Base-by-base conservation (phyloP, 2,113 vertebrate species). In the Scatophagus argus region DNA sequence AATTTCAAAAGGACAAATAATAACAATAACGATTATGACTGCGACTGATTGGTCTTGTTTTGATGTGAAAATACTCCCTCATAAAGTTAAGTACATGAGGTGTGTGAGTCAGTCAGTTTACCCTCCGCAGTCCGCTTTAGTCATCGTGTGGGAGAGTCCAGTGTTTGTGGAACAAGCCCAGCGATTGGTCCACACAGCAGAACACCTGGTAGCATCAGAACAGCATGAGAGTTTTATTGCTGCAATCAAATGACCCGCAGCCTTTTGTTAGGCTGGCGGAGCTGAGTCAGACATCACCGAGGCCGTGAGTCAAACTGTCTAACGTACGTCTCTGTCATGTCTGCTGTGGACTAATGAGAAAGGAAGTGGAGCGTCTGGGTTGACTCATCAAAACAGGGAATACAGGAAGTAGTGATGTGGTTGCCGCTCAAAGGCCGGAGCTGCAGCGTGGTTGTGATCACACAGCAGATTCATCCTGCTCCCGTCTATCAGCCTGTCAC, bases 401-500 rank as follows among this genome's bases (percentile, higher is more conserved):
- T 39, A 52, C 39, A 55, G 46, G 54, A 61, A 43, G 31, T 11
- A 43, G 29, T 21, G 38, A 38, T 60, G 56, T 43, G 38, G 67
- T 6, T 36, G 72, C 44, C 19, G 25, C 46, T 65, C 58, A 69
- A 60, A 82, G 61, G 10, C 49, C 34, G 8, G 51, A 68, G 63
- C 65, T 39, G 73, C 71, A 52, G 58, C 74, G 63, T 10, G 31
- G 61, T 51, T 79, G 77, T 91, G 87, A 92, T 87, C 82, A 83
- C 51, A 69, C 75, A 74, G 43, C 72, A 79, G 31, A 41, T 86
- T 88, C 49, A 75, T 87, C 84, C 65, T 70, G 81, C 66, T 78
- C 76, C 55, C 79, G 79, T 92, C 77, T 56, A 87, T 92, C 88
- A 92, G 51, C 31, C 77, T 79, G 81, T 83, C 59, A 67, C 65